These are phyloP conservation scores for Coryphaenoides rupestris DNA, from an alignment of 2,113 vertebrate genomes.

Conservation along the genomic window DNA sequence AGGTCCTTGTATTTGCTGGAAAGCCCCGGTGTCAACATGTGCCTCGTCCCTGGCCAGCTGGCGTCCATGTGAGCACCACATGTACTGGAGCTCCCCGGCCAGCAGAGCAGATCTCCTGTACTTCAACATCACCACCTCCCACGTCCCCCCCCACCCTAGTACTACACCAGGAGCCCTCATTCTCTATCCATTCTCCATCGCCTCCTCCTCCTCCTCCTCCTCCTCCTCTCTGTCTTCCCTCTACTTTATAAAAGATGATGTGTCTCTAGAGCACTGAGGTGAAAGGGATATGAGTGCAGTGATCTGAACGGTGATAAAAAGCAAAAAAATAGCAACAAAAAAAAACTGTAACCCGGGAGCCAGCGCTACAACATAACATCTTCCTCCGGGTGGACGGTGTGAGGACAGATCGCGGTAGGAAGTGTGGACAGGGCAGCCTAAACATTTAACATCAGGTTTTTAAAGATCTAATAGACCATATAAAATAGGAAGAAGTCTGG, in stretches of 20 bases:
- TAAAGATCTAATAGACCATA: no score
- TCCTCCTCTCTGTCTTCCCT: not conserved
- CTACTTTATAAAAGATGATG: not conserved
- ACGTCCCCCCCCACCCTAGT: no score
- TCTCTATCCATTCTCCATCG: not conserved
- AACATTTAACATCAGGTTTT: no score
- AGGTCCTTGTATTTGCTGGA: no score
- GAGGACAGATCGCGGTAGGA: not conserved
- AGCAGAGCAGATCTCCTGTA: no score
- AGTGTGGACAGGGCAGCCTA: not conserved
- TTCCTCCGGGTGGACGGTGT: not conserved
- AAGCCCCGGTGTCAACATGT: no score
- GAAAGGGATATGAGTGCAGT: slow-evolving; percentile 2
- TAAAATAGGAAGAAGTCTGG: no score
- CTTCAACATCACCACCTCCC: no score
- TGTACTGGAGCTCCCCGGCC: no score
- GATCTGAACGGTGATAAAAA: slow-evolving; percentile 11
- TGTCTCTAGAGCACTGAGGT: not conserved
- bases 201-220: not conserved
- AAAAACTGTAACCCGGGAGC: not conserved
- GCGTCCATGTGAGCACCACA: no score
- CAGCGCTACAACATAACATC: not conserved
- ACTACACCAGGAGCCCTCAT: no score
- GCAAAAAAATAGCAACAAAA: not conserved
- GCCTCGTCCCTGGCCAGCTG: no score